These are phyloP conservation scores for Drosophila jambulina DNA, from an alignment of 1,140 invertebrate species.

Conservation along the genomic window DNA sequence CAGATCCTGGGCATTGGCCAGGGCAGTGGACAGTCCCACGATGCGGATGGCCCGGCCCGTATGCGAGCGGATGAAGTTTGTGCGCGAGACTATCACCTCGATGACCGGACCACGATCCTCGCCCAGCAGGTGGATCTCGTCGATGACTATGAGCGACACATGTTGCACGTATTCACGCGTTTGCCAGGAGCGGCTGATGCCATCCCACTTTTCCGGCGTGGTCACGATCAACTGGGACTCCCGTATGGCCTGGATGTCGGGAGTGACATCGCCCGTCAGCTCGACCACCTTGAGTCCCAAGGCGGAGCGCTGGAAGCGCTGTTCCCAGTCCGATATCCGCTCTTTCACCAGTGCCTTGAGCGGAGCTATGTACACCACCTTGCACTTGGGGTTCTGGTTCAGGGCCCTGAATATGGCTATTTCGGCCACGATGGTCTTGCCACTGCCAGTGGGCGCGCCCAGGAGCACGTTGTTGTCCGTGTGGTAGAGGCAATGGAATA, in stretches of 20 bases:
- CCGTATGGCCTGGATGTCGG: slow-evolving; percentile 94
- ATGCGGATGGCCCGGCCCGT: slow-evolving; percentile 93
- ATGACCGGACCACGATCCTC: slow-evolving; percentile 94
- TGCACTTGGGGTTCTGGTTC: slow-evolving; percentile 92
- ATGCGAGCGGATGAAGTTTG: slow-evolving; percentile 96
- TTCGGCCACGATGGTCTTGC: slow-evolving; percentile 99
- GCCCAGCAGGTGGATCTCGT: slow-evolving; percentile 99
- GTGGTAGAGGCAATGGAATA: slow-evolving; percentile 98
- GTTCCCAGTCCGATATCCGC: slow-evolving; percentile 98
- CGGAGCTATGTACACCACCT: slow-evolving; percentile 99
- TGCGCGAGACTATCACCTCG: slow-evolving; percentile 94
- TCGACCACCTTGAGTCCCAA: slow-evolving; percentile 96
- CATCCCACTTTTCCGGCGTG: slow-evolving; percentile 99
- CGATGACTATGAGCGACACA: slow-evolving; percentile 97
- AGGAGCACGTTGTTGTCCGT: slow-evolving; percentile 97
- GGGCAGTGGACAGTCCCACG: slow-evolving; percentile 97
- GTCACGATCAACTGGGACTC: slow-evolving; percentile 97
- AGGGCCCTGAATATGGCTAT: slow-evolving; percentile 98
- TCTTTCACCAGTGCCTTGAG: slow-evolving; percentile 99
- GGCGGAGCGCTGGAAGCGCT: slow-evolving; percentile 91
- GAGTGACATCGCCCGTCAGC: slow-evolving; percentile 98
- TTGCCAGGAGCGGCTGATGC: slow-evolving; percentile 98
- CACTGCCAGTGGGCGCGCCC: slow-evolving; percentile 99
- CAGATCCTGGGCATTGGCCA: slow-evolving; percentile 98
- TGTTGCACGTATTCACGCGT: slow-evolving; percentile 97